Evolutionary conservation across 2,797 vertebrate species (phyloP), one percentile per base, ranked within the genome.

Genomic region (Poecilia picta): DNA sequence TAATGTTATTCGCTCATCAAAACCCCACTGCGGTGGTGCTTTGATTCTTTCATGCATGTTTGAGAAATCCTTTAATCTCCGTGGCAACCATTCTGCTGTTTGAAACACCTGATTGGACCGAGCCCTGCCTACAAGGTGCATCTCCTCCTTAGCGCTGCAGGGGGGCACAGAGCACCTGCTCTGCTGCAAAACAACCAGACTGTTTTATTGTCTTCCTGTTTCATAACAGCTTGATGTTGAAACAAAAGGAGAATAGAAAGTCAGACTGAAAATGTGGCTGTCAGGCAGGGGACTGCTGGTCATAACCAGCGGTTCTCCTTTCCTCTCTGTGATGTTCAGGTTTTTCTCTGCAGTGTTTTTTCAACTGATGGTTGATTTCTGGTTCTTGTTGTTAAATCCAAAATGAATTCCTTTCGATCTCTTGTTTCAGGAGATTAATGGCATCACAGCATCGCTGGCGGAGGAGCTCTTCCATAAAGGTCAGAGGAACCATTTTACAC

Each of bases 391-490:
- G 31, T 55, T n/a, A 55, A 16, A 16, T 51, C 39, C n/a, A 36
- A 41, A 74, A 57, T 41, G 8, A 74, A 53, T 39, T 25, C 1
- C 1, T 0, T 74, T 81, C 71, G n/a, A 43, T 70, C 0, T 83
- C 6, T 5, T 84, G 18, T 89, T 81, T 75, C 84, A 99, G 98
- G 98, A 99, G 92, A 96, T 98, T 79, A 98, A 97, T 81, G 98
- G 98, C 23, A 97, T 99, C 89, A 97, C 98, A 59, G 97, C 97
- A 45, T 96, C 97, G 0, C 79, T 99, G 92, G 98, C 98, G 7
- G 97, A 99, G 91, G 97, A 98, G 77, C 93, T 99, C 72, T 99
- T 97, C 85, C 95, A 99, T 85, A 98, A 96, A 97, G 98, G 98
- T 99, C 91, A 10, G 81, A 31, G 51, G 73, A 72, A 72, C 28